A percentile compares a stretch with the other conserved stretches of the same genome.
These are phyloP conservation scores for Drosophila tanythrix DNA, from an alignment of 2,888 invertebrate species.

Conservation along the genomic window DNA sequence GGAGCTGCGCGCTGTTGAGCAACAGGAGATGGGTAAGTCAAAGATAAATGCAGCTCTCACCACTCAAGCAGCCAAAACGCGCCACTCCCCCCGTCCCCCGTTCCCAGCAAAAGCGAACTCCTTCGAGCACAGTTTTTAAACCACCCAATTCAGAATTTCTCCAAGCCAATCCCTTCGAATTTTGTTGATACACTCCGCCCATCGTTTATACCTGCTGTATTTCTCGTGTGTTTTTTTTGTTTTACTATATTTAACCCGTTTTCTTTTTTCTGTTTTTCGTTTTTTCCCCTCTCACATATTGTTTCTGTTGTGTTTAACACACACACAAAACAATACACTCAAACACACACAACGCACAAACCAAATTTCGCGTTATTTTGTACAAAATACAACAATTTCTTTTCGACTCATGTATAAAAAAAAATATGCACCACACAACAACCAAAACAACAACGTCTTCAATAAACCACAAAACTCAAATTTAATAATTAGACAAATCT, in stretches of 20 bases:
- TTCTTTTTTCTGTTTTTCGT: constrained; percentile 49
- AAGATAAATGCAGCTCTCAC: constrained; percentile 1
- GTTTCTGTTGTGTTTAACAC: constrained; percentile 53
- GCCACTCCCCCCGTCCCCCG: neutral
- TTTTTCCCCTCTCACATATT: constrained; percentile 46
- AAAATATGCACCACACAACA: constrained; percentile 59
- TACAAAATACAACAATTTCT: constrained; percentile 18
- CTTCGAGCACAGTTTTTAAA: constrained; percentile 6
- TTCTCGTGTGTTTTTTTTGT: constrained; percentile 8
- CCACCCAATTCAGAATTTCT: neutral
- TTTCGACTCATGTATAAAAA: constrained; percentile 18
- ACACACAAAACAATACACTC: constrained; percentile 32
- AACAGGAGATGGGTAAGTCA: constrained; percentile 83
- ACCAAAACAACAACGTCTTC: constrained; percentile 42
- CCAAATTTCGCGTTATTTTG: constrained; percentile 49
- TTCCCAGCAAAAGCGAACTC: neutral
- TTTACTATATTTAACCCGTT: constrained; percentile 45
- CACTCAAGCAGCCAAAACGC: constrained; percentile 1
- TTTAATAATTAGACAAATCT: constrained; percentile 83
- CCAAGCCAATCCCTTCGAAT: constrained; percentile 4
- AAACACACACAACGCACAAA: constrained; percentile 41
- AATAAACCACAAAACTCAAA: constrained; percentile 48
- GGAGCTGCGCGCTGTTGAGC: constrained; percentile 63
- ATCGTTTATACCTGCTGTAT: constrained; percentile 13
- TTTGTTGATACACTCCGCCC: neutral